Base-by-base conservation (phyloP, 2,797 vertebrate genomes). In the Lates japonicus region DNA sequence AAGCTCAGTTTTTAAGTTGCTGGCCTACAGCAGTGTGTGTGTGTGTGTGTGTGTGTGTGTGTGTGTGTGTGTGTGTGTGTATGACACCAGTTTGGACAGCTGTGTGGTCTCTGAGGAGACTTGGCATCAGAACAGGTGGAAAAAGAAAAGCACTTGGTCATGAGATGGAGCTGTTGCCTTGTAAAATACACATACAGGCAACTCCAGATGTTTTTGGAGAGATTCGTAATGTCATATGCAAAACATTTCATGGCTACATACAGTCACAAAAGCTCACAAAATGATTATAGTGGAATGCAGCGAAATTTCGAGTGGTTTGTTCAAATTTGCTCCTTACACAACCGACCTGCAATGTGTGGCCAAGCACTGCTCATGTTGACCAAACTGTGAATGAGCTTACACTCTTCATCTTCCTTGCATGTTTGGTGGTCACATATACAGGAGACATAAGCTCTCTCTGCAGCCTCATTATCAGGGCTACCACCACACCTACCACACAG, bases 381-480 rank as follows among this genome's bases (percentile, higher is more conserved):
- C 63, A 31, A 67, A 71, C 69, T 42, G 4, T 58, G 76, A 80
- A 87, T 75, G 52, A 78, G 71, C 78, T 77, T 49, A 62, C 19
- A 12, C 69, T 79, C 68, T 54, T 61, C 60, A 52, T 75, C 74
- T 81, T 72, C 75, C 54, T 71, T 14, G 62, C 71, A 60, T 73
- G 74, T 78, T 75, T 29, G 65, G 74, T 42, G 69, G 70, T 72
- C 70, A 39, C 78, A 64, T 74, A 61, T 46, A 70, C 67, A 35
- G 71, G 39, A 73, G 74, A 65, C 64, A 80, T 46, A 25, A 72
- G 79, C 76, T 90, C 76, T 66, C 77, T 70, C 62, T 83, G 84
- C 84, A 89, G 82, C 81, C 86, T 90, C 83, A 89, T 92, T 93
- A 91, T 70, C 63, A 37, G 68, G 77, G 46, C 85, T 69, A 62